Conservation (phyloP, 2,888 invertebrate genomes). For the Chelonus formosanus region DNA sequence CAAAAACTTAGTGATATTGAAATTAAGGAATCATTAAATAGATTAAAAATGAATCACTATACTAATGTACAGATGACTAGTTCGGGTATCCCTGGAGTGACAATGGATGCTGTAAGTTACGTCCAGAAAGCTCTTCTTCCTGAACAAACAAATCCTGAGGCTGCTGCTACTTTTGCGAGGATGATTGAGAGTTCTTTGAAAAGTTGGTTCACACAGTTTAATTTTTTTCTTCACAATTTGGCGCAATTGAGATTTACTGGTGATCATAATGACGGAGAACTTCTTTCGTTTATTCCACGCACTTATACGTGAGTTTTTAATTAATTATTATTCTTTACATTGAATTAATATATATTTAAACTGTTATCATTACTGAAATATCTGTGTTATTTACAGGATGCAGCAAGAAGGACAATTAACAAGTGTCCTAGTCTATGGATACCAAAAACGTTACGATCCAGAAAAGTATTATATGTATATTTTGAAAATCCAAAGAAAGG, state of each 20-base stretch:
- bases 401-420: constrained; percentile 88
- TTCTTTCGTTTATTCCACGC: constrained; percentile 92
- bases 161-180: constrained; percentile 93
- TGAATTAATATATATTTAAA: background rate
- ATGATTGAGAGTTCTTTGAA: constrained; percentile 96
- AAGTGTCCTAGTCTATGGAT: constrained; percentile 85
- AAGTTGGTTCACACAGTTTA: constrained; percentile 94
- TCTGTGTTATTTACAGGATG: constrained; percentile 69
- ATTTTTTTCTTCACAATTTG: constrained; percentile 97
- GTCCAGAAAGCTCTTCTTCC: constrained; percentile 90
- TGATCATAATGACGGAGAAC: constrained; percentile 82
- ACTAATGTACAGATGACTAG: constrained; percentile 79
- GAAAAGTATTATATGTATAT: constrained; percentile 98
- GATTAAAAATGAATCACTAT: constrained; percentile 53
- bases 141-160: constrained; percentile 91
- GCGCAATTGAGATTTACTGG: constrained; percentile 91
- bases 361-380: background rate
- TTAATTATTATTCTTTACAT: constrained; percentile 20
- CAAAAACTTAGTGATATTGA: constrained; percentile 50
- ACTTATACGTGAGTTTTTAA: constrained; percentile 82
- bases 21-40: constrained; percentile 48
- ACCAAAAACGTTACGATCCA: constrained; percentile 94
- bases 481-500: constrained; percentile 82
- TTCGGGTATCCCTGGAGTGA: constrained; percentile 91
- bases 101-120: constrained; percentile 89